Percentiles rank a stretch among this genome's conserved stretches.
Conservation (phyloP, 2,888 invertebrate genomes). For the Xestoiulus laeticollis region DNA sequence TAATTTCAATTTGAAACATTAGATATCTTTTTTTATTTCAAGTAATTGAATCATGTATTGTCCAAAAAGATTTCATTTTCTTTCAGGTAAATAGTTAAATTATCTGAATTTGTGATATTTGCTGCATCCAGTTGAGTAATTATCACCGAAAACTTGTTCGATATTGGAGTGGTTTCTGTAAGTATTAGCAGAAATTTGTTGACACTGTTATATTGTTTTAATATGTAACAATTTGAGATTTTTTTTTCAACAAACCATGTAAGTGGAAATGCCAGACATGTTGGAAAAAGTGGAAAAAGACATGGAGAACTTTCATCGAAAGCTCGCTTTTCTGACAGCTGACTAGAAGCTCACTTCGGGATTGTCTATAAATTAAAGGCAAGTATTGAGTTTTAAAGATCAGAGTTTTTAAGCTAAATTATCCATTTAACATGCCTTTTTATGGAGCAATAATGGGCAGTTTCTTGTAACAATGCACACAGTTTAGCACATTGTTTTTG, state of each 20-base stretch:
- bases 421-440: not conserved
- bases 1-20: not conserved
- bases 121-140: not conserved
- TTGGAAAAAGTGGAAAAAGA: conserved; percentile 39
- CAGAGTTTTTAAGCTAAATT: not conserved
- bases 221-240: not conserved
- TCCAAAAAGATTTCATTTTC: not conserved
- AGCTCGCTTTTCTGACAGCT: not conserved
- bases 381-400: not conserved
- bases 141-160: not conserved
- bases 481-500: conserved; percentile 46
- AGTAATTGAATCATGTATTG: not conserved
- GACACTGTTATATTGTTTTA: not conserved
- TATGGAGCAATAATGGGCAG: conserved; percentile 23
- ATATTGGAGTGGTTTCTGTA: not conserved
- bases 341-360: conserved; percentile 31
- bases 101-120: not conserved
- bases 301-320: conserved; percentile 19
- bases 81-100: not conserved
- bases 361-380: conserved; percentile 3
- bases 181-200: not conserved
- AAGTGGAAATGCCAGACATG: not conserved
- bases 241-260: not conserved
- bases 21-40: not conserved
- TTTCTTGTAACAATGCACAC: conserved; percentile 31